Percentiles rank a stretch among this genome's conserved stretches.
phyloP scores from a whole-genome alignment of 2,113 vertebrate species.

The Stictonetta naevosa region DNA sequence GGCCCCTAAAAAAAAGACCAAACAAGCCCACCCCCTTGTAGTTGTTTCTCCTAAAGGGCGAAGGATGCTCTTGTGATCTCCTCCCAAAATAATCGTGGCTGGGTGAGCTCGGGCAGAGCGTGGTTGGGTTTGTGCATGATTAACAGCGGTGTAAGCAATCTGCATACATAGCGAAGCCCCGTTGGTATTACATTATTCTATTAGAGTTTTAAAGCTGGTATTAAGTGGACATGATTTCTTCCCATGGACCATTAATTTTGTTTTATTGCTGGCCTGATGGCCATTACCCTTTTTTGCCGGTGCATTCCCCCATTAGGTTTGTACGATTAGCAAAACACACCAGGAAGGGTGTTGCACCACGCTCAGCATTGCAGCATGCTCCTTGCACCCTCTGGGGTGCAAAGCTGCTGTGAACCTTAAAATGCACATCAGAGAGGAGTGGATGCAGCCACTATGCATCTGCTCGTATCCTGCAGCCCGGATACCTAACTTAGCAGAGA shows the following conservation, averaged over 20 bases:
- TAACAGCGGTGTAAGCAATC: constrained; percentile 59
- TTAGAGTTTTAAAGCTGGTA: constrained; percentile 76
- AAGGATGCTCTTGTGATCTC: not conserved
- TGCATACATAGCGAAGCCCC: constrained; percentile 26
- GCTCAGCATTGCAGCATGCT: not conserved
- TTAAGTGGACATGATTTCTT: constrained; percentile 85
- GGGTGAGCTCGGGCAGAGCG: constrained; percentile 40
- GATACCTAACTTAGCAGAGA: not conserved
- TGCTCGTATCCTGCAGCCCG: not conserved
- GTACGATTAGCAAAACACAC: constrained; percentile 77
- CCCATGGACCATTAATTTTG: constrained; percentile 83
- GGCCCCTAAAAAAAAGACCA: not conserved
- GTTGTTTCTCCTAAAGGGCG: not conserved
- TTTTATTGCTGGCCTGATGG: constrained; percentile 84
- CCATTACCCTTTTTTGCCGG: constrained; percentile 79
- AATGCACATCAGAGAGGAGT: not conserved
- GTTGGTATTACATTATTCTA: constrained; percentile 68
- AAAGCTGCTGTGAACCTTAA: no score
- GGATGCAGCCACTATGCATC: not conserved
- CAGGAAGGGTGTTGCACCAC: no score
- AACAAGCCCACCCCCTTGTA: not conserved
- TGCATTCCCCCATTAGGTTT: constrained; percentile 81
- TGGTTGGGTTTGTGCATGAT: constrained; percentile 48
- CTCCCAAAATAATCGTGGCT: constrained; percentile 1
- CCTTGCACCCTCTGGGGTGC: not conserved